Evolutionary conservation across 2,888 invertebrate genomes (phyloP).

Genomic region (Dione juno): DNA sequence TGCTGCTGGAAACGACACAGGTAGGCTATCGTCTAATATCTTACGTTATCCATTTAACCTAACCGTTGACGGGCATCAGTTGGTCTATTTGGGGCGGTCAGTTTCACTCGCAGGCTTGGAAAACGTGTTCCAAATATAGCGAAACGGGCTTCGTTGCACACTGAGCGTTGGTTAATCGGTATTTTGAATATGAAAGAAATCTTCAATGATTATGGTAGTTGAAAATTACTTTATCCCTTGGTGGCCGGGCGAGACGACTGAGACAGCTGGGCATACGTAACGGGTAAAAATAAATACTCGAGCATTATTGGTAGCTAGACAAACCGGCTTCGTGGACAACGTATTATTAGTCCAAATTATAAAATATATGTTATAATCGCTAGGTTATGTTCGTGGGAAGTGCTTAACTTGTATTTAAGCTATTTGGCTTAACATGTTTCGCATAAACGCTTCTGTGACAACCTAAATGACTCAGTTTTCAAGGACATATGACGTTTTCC

Average conservation of each 20-base stretch:
- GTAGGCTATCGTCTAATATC: constrained; percentile 57
- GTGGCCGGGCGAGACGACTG: constrained; percentile 73
- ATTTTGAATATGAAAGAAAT: constrained; percentile 51
- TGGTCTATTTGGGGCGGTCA: constrained; percentile 60
- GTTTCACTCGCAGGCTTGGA: constrained; percentile 61
- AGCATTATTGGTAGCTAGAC: constrained; percentile 78
- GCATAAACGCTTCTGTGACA: constrained; percentile 3
- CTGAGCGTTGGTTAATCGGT: constrained; percentile 45
- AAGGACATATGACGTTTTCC: constrained; percentile 16
- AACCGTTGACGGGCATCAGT: constrained; percentile 38
- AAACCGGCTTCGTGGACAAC: constrained; percentile 77
- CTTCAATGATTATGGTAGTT: constrained; percentile 54
- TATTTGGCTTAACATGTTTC: background rate
- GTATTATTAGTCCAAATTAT: constrained; percentile 71
- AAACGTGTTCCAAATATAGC: constrained; percentile 76
- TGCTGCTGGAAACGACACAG: constrained; percentile 65
- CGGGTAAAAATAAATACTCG: constrained; percentile 82
- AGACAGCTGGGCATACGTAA: constrained; percentile 81
- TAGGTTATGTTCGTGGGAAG: constrained; percentile 47
- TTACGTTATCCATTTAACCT: constrained; percentile 37
- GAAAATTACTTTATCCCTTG: constrained; percentile 63
- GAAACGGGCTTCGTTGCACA: constrained; percentile 55
- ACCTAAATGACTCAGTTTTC: constrained; percentile 15
- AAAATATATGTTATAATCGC: constrained; percentile 47
- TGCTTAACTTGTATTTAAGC: constrained; percentile 16